These are phyloP conservation scores for Egretta garzetta DNA, from an alignment of 2,113 vertebrate species.

Conservation along the genomic window DNA sequence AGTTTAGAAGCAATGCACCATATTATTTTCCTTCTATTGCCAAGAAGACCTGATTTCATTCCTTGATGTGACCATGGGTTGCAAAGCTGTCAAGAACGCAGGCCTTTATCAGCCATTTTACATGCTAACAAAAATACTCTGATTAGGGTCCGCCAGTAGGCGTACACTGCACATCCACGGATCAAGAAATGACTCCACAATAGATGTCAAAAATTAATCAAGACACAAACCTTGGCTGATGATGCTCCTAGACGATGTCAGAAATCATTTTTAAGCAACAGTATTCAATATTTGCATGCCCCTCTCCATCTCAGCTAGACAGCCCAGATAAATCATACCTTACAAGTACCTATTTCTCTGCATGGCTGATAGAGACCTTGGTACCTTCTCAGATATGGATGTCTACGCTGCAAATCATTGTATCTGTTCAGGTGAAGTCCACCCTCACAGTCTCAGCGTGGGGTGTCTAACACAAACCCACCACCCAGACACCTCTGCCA, in stretches of 20 bases:
- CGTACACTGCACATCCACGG: background rate
- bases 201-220: background rate
- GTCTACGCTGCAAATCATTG: background rate
- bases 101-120: background rate
- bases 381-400: background rate
- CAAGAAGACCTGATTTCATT: background rate
- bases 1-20: background rate
- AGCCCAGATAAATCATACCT: background rate
- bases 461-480: background rate
- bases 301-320: background rate
- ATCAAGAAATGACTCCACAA: background rate
- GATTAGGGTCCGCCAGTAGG: background rate
- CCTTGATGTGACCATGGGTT: background rate
- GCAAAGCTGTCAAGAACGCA: background rate
- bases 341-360: background rate
- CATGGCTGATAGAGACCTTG: background rate
- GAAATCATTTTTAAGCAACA: background rate
- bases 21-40: background rate
- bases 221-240: background rate
- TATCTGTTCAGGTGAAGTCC: background rate
- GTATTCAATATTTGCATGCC: background rate
- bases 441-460: background rate
- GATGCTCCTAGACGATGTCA: background rate
- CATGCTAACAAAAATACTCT: background rate
- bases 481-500: background rate